Evolutionary conservation across 2,113 vertebrate genomes (phyloP).

Genomic region (Noturus placidus): DNA sequence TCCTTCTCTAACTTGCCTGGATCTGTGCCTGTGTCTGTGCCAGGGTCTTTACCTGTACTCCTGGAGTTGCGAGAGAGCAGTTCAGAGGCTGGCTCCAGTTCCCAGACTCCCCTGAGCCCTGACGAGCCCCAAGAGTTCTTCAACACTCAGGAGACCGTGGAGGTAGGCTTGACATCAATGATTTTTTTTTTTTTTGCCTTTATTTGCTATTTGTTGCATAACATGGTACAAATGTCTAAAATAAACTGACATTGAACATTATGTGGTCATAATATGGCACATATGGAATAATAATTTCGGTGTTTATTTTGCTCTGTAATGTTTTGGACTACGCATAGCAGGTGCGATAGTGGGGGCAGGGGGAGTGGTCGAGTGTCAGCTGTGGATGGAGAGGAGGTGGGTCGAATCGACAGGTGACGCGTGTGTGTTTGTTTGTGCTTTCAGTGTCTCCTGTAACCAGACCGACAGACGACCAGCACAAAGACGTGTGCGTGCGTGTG

Average conservation of each 20-base stretch:
- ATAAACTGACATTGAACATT: not conserved
- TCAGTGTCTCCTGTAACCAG: too few species aligned
- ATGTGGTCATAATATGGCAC: not conserved
- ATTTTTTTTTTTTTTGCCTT: not conserved
- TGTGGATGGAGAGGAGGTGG: too few species aligned
- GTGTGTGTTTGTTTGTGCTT: too few species aligned
- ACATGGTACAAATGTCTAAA: not conserved
- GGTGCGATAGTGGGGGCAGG: too few species aligned
- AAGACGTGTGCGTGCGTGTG: too few species aligned
- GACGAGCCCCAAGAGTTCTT: conserved; percentile 74
- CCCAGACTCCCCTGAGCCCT: conserved; percentile 72
- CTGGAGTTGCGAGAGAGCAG: conserved; percentile 76
- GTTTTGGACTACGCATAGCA: too few species aligned
- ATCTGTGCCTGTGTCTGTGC: conserved; percentile 61
- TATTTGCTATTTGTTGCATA: not conserved
- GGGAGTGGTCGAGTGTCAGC: too few species aligned
- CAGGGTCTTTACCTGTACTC: conserved; percentile 68
- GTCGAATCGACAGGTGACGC: too few species aligned
- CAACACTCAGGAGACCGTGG: conserved; percentile 70
- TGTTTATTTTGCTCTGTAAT: too few species aligned
- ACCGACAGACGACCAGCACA: too few species aligned
- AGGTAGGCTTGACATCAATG: conserved; percentile 25
- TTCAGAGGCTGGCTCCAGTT: conserved; percentile 74
- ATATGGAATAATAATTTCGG: too few species aligned
- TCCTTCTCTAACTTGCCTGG: conserved; percentile 61